Evolutionary conservation across 1,140 invertebrate species (phyloP).

Genomic region (Heliconius melpomene): DNA sequence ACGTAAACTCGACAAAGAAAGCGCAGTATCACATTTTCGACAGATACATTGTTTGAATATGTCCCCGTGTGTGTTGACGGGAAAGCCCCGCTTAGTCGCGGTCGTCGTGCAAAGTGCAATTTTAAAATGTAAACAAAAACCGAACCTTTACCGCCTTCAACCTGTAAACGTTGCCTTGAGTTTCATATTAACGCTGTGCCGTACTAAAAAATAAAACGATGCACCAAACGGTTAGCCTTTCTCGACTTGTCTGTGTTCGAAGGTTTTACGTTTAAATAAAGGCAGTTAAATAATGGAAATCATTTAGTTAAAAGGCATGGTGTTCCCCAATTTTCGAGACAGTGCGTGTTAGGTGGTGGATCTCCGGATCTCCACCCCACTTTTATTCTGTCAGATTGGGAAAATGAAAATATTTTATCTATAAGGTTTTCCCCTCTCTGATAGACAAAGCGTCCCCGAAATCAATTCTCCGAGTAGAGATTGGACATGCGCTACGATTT

Average conservation of each 20-base stretch:
- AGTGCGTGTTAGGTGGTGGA: too few species aligned
- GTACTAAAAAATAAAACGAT: constrained; percentile 5
- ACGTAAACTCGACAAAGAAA: constrained; percentile 32
- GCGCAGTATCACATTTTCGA: constrained; percentile 63
- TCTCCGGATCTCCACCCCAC: too few species aligned
- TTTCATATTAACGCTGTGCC: constrained; percentile 2
- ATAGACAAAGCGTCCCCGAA: too few species aligned
- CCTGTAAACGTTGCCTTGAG: constrained; percentile 49
- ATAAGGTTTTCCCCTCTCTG: too few species aligned
- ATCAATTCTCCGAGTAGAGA: too few species aligned
- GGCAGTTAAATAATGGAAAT: too few species aligned
- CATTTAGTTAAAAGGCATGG: too few species aligned
- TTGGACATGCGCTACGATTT: too few species aligned
- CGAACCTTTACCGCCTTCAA: constrained; percentile 42
- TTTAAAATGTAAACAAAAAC: constrained; percentile 76
- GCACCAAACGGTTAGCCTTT: constrained; percentile 1
- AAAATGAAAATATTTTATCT: too few species aligned
- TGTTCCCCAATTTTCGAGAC: too few species aligned
- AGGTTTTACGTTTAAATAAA: not conserved
- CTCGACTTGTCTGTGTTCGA: not conserved
- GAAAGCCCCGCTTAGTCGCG: constrained; percentile 56
- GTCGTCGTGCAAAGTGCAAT: constrained; percentile 74
- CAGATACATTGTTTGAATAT: constrained; percentile 71
- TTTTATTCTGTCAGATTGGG: too few species aligned
- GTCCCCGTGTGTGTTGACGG: constrained; percentile 61